Conservation (phyloP, 2,888 invertebrate species). For the Opisthograptis luteolata region DNA sequence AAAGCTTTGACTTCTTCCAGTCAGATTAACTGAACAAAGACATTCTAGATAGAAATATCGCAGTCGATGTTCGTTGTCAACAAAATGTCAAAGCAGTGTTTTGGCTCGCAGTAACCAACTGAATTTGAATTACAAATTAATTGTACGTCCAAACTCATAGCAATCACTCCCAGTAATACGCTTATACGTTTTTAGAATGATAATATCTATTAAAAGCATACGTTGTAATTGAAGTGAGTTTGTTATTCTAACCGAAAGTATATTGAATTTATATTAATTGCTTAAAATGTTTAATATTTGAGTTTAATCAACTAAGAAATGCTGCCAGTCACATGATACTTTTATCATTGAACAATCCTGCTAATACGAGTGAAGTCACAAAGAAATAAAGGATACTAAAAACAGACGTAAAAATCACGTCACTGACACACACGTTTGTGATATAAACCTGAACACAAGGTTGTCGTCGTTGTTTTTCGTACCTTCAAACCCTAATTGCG, state of each 20-base stretch:
- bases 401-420: conserved; percentile 8
- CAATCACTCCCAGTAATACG: conserved; percentile 35
- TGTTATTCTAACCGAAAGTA: too few relatives aligned
- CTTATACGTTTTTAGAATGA: conserved; percentile 38
- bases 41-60: too few relatives aligned
- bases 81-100: conserved; percentile 52
- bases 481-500: conserved; percentile 35
- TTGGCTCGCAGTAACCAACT: conserved; percentile 40
- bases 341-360: too few relatives aligned
- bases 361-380: background rate
- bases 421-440: background rate
- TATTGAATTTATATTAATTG: too few relatives aligned
- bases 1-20: too few relatives aligned
- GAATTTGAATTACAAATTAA: conserved; percentile 61
- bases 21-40: too few relatives aligned
- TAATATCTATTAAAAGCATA: conserved; percentile 44
- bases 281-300: too few relatives aligned
- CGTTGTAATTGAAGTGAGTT: conserved; percentile 25
- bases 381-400: background rate
- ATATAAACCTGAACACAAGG: conserved; percentile 6
- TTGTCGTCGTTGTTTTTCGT: conserved; percentile 26
- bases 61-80: conserved; percentile 49
- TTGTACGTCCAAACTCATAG: conserved; percentile 39
- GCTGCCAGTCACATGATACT: too few relatives aligned
- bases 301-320: too few relatives aligned